Base-by-base conservation (phyloP, 1,140 invertebrate genomes). In the Hylyphantes graminicola region DNA sequence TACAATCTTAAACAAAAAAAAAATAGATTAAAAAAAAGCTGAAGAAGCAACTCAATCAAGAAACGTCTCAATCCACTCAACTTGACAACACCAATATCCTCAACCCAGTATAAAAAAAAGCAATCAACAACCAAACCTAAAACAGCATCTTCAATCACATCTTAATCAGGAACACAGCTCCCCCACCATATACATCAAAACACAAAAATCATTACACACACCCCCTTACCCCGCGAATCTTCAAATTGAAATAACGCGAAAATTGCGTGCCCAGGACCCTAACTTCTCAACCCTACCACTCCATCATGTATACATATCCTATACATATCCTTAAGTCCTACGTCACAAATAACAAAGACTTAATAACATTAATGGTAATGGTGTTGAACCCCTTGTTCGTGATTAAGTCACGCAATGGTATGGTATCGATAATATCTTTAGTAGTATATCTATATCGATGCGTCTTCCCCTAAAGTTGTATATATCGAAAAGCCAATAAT, bases 331-430 rank as follows among this genome's bases (percentile, higher is more conserved):
- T 17, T n/a, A 53, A 17, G 19, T 21, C 12, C 15, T 54, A 53
- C n/a, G 53, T 51, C n/a, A 51, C 68, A 51, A 54, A 57, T 35
- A 57, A 55, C 53, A 57, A 74, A 74, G 72, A 74, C 72, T 74
- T 74, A 74, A 74, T 74, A 74, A 74, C 72, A 35, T 74, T 57
- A 74, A 74, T 74, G 55, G 72, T 74, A 74, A 74, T 74, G 72
- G 57, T 74, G 72, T 74, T 74, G 72, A 57, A 57, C 51, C 17
- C 54, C 53, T 35, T 57, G 13, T 57, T 17, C 53, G 15, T 57
- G 57, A 74, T 74, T 74, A 74, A 74, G 72, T 74, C 72, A 74
- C 72, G 72, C 72, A 74, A 74, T 53, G 54, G 72, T 55, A 57
- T n/a, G 19, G 9, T 74, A 74, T 74, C 72, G 57, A 74, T 74